A percentile compares a stretch with the other conserved stretches of the same genome.
Evolutionary conservation across 1,140 invertebrate species (phyloP).

Genomic region (Reticulitermes speratus): DNA sequence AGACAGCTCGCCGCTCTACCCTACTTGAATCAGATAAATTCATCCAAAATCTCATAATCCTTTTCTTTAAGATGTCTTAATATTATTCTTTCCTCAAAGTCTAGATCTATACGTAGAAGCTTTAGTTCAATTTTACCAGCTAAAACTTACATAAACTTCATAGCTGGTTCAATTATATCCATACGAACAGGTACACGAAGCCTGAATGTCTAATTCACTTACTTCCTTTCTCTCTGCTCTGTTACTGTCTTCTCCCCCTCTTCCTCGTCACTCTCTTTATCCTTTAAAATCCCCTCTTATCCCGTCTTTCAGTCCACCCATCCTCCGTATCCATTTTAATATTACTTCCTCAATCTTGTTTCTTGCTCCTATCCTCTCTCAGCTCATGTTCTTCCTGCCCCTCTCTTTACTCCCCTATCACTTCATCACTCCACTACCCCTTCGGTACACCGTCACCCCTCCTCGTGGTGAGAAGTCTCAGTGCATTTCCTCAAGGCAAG

Average conservation of each 20-base stretch:
- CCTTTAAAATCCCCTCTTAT: background rate
- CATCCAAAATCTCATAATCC: too few species aligned
- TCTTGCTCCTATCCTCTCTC: background rate
- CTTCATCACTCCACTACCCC: background rate
- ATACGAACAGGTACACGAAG: background rate
- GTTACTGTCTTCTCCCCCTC: background rate
- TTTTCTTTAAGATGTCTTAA: too few species aligned
- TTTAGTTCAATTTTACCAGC: too few species aligned
- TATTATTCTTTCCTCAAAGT: too few species aligned
- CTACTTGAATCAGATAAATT: too few species aligned
- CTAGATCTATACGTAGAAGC: too few species aligned
- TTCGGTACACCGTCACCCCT: background rate
- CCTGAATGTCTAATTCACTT: background rate
- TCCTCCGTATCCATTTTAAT: background rate
- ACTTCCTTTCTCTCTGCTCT: background rate
- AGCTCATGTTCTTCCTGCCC: background rate
- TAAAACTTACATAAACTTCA: too few species aligned
- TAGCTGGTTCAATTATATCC: too few species aligned
- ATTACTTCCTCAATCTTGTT: slow-evolving; percentile 6
- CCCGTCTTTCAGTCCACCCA: background rate
- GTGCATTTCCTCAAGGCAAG: too few species aligned
- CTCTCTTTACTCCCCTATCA: background rate
- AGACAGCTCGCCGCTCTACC: too few species aligned
- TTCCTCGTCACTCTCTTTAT: background rate
- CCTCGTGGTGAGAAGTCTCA: background rate